Conservation (phyloP, 2,797 vertebrate species). For the Aldrovandia affinis region DNA sequence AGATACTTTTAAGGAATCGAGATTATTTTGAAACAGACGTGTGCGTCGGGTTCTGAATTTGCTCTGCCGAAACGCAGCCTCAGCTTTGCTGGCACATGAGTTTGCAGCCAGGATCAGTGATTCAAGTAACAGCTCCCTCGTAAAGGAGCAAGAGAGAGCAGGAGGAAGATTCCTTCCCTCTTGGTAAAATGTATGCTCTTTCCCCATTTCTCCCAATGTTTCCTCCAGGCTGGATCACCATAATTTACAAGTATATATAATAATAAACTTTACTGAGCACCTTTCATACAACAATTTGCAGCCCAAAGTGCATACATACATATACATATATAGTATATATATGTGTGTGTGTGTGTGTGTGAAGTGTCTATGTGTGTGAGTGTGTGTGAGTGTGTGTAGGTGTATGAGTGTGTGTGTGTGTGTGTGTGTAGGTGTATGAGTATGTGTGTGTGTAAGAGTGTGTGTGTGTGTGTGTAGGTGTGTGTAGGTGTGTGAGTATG, state of each 20-base stretch:
- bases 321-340: neutral
- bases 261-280: neutral
- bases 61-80: neutral
- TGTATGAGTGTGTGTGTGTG: neutral
- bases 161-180: neutral
- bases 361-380: no score
- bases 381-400: neutral
- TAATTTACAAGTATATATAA: neutral
- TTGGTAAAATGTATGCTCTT: neutral
- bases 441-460: neutral
- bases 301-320: neutral
- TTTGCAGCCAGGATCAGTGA: neutral
- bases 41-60: neutral
- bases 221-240: neutral
- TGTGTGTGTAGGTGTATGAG: neutral
- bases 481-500: neutral
- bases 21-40: conserved; percentile 11
- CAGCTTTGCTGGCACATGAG: neutral
- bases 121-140: neutral
- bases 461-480: neutral
- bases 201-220: neutral
- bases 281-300: no score
- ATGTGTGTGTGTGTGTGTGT: neutral
- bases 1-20: conserved; percentile 9
- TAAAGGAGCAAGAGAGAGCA: neutral